A percentile compares a stretch with the other conserved stretches of the same genome.
Conservation (phyloP, 1,140 invertebrate species). For the Bathynomus jamesi region DNA sequence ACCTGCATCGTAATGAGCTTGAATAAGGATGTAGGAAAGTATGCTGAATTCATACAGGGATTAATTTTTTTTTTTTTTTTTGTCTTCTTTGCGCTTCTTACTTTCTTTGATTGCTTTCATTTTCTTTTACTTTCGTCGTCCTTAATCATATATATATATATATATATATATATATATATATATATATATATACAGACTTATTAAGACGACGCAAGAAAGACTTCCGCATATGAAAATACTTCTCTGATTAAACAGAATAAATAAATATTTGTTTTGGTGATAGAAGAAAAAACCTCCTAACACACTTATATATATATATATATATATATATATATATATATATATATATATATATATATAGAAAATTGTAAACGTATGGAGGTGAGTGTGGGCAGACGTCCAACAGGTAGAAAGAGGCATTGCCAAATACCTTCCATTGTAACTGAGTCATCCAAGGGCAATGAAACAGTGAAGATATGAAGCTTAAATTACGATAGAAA, state of each 20-base stretch:
- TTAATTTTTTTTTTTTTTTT: too few species aligned
- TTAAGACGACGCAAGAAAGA: too few species aligned
- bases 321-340: slow-evolving; percentile 1
- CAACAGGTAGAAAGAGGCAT: too few species aligned
- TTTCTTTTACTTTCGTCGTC: slow-evolving; percentile 2
- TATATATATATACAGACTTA: background rate
- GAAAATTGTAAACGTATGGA: background rate
- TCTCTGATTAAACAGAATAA: background rate
- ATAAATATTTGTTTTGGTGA: background rate
- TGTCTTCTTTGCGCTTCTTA: background rate
- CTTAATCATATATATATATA: background rate
- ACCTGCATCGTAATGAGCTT: too few species aligned
- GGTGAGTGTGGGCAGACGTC: too few species aligned
- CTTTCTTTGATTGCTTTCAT: slow-evolving; percentile 19
- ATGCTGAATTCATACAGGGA: too few species aligned
- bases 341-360: slow-evolving; percentile 3
- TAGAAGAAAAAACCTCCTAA: background rate
- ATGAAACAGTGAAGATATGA: too few species aligned
- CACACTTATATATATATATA: background rate
- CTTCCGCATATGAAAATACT: background rate
- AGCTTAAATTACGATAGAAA: too few species aligned
- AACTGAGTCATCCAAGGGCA: too few species aligned
- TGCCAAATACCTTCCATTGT: too few species aligned
- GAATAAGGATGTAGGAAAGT: too few species aligned
- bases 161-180: background rate